Percentiles rank a stretch among this genome's conserved stretches.
Conservation (phyloP, 2,113 vertebrate species). For the Galemys pyrenaicus region DNA sequence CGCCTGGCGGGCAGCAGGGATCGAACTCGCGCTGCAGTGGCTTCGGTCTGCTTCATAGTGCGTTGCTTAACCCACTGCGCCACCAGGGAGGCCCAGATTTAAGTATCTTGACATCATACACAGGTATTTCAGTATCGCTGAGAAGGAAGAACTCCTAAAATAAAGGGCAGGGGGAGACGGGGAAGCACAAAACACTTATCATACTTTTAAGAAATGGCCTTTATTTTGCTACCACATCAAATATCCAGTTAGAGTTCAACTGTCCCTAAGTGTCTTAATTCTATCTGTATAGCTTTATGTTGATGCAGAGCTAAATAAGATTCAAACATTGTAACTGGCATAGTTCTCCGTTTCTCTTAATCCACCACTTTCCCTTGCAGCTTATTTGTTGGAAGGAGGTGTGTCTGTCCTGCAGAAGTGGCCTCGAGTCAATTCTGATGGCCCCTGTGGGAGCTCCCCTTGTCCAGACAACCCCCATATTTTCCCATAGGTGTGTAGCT, state of each 20-base stretch:
- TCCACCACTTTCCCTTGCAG: not conserved
- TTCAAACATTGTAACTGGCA: not conserved
- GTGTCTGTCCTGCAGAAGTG: not conserved
- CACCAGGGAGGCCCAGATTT: not conserved
- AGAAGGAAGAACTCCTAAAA: not conserved
- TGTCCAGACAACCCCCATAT: rapidly evolving
- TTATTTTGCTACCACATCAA: not conserved
- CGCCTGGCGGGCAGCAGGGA: too few relatives aligned
- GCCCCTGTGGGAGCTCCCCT: rapidly evolving
- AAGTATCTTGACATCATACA: not conserved
- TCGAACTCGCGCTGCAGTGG: too few relatives aligned
- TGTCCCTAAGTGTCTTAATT: not conserved
- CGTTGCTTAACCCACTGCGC: rapidly evolving
- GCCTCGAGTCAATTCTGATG: not conserved
- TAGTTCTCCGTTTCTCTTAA: not conserved
- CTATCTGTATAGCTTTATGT: not conserved
- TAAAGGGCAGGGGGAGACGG: not conserved
- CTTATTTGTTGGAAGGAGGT: not conserved
- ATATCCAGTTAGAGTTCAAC: not conserved
- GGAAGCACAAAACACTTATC: not conserved
- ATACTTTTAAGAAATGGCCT: not conserved
- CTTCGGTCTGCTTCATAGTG: too few relatives aligned
- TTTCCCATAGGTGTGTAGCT: not conserved
- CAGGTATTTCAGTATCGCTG: not conserved
- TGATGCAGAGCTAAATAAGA: not conserved